These are phyloP conservation scores for Sebastes umbrosus DNA, from an alignment of 2,797 vertebrate species.

Conservation along the genomic window DNA sequence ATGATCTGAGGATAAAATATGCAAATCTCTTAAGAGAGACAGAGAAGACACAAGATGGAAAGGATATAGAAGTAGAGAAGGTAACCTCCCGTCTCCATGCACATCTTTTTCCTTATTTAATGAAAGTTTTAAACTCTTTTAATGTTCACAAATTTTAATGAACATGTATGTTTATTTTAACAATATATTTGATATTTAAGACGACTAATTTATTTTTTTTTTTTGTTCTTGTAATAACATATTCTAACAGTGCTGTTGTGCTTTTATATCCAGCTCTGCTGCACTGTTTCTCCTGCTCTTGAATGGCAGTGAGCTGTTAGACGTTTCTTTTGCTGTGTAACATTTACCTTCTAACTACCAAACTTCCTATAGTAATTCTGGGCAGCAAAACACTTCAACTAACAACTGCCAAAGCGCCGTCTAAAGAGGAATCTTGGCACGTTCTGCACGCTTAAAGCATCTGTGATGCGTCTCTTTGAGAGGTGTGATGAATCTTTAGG, in stretches of 20 bases:
- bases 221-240: neutral
- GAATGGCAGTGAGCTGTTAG: neutral
- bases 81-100: conserved; percentile 58
- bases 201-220: neutral
- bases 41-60: conserved; percentile 64
- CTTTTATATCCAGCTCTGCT: neutral
- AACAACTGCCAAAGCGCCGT: neutral
- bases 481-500: neutral
- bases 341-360: neutral
- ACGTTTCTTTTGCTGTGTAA: neutral
- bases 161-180: neutral
- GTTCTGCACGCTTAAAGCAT: neutral
- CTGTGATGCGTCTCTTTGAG: neutral
- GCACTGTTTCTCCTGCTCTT: neutral
- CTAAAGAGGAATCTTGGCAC: neutral
- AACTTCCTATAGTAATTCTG: neutral
- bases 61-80: conserved; percentile 72
- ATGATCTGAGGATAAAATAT: conserved; percentile 77
- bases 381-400: neutral
- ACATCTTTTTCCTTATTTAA: neutral
- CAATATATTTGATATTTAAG: neutral
- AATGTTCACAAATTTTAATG: neutral
- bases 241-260: neutral
- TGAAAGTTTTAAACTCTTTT: neutral
- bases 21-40: conserved; percentile 75